Percentiles rank a stretch among this genome's conserved stretches.
Conservation (phyloP, 2,797 vertebrate genomes). For the Enteromius radiatus region DNA sequence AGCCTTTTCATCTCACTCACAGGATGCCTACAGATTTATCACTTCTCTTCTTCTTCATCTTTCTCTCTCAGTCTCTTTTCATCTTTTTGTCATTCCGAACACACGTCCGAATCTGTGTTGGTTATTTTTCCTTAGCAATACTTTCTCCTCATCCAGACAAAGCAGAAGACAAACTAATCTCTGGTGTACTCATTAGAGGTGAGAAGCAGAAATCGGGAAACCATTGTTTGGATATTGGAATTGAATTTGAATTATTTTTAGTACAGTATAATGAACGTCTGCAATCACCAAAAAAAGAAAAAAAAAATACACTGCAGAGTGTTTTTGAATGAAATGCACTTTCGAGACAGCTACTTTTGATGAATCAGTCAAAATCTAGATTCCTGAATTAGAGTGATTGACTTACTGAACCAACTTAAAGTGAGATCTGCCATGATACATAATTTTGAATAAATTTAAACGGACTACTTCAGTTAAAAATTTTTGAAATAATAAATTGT, state of each 20-base stretch:
- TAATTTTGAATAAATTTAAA: not conserved
- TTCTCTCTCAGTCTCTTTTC: constrained; percentile 12
- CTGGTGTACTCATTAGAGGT: not conserved
- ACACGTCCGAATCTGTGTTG: not conserved
- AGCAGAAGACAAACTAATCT: not conserved
- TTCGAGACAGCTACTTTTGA: not conserved
- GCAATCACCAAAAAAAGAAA: not conserved
- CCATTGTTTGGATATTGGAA: not conserved
- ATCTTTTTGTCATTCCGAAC: constrained; percentile 23
- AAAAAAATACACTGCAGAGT: not conserved
- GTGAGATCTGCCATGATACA: not conserved
- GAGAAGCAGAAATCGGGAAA: constrained; percentile 3
- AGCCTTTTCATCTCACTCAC: constrained; percentile 79
- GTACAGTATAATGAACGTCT: not conserved
- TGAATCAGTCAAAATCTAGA: not conserved
- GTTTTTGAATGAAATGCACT: not conserved
- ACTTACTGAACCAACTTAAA: not conserved
- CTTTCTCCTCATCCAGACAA: not conserved
- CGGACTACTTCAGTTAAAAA: not conserved
- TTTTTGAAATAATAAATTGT: not conserved
- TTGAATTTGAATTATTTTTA: not conserved
- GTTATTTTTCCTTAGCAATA: not conserved
- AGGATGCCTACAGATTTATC: constrained; percentile 77
- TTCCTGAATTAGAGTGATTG: not conserved
- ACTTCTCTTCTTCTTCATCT: constrained; percentile 56